Conservation (phyloP, 2,113 vertebrate genomes). For the Agelaius phoeniceus region DNA sequence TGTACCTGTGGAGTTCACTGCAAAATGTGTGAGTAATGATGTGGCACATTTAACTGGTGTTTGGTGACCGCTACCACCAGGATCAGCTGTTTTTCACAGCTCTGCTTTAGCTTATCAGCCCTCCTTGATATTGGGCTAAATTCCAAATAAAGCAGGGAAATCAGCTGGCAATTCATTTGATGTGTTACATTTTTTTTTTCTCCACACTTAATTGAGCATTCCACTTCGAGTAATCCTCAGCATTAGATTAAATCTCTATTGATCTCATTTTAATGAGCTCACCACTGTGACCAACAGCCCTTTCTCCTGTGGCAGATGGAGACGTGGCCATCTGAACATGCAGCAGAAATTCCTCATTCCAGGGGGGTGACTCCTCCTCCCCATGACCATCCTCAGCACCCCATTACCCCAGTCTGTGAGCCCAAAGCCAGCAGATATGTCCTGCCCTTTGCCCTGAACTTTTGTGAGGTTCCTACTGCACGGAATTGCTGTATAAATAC, state of each 20-base stretch:
- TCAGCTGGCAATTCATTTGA: conserved; percentile 36
- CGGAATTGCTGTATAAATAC: neutral
- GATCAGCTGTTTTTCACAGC: neutral
- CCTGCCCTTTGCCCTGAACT: neutral
- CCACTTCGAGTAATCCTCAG: conserved; percentile 21
- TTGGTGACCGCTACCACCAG: neutral
- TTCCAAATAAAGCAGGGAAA: conserved; percentile 13
- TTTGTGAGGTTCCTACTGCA: neutral
- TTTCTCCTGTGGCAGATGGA: neutral
- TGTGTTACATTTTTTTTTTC: neutral
- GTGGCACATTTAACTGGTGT: neutral
- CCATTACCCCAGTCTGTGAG: accelerated
- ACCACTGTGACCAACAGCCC: conserved; percentile 25
- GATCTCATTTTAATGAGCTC: conserved; percentile 65
- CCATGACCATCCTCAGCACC: accelerated
- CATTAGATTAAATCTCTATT: conserved; percentile 60
- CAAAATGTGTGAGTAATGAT: neutral
- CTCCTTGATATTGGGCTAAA: neutral
- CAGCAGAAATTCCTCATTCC: neutral
- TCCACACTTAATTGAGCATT: conserved; percentile 49
- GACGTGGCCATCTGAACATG: neutral
- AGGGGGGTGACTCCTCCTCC: neutral
- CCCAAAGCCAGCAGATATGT: neutral
- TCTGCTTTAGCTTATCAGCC: neutral
- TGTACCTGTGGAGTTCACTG: neutral